Evolutionary conservation across 2,113 vertebrate genomes (phyloP).

Genomic region (Pavo muticus): DNA sequence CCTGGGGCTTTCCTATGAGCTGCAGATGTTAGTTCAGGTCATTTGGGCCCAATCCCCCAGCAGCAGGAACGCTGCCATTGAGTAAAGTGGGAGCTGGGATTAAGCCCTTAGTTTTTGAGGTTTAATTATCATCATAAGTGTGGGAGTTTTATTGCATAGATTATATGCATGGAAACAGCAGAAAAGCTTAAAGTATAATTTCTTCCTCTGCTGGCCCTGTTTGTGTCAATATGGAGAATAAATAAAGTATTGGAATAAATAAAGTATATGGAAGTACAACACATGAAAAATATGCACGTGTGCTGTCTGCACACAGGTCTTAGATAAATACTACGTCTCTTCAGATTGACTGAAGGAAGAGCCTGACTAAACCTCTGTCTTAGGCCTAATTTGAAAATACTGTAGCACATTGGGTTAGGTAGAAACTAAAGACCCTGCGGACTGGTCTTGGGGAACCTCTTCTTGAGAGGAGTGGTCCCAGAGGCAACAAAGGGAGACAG

Average conservation of each 20-base stretch:
- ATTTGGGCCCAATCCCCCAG: background rate
- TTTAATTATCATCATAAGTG: constrained; percentile 49
- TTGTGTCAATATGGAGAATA: constrained; percentile 36
- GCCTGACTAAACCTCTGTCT: background rate
- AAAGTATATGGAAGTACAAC: background rate
- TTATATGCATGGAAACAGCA: constrained; percentile 58
- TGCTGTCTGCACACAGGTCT: background rate
- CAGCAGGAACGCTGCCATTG: constrained; percentile 24
- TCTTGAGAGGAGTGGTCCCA: background rate
- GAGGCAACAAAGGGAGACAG: background rate
- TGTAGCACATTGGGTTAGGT: background rate
- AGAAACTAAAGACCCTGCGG: background rate
- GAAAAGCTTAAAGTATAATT: constrained; percentile 71
- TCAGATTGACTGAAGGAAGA: background rate
- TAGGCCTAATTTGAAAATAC: background rate
- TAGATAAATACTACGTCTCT: background rate
- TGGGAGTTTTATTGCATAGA: constrained; percentile 40
- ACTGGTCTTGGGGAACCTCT: background rate
- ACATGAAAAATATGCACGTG: background rate
- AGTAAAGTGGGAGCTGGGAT: constrained; percentile 22
- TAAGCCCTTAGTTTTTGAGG: constrained; percentile 57
- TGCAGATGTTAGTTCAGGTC: background rate
- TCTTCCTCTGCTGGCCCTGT: constrained; percentile 63
- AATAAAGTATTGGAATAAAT: constrained; percentile 9
- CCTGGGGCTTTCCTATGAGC: background rate